These are phyloP conservation scores for Hirtodrosophila histrioides DNA, from an alignment of 2,888 invertebrate species.

Conservation along the genomic window DNA sequence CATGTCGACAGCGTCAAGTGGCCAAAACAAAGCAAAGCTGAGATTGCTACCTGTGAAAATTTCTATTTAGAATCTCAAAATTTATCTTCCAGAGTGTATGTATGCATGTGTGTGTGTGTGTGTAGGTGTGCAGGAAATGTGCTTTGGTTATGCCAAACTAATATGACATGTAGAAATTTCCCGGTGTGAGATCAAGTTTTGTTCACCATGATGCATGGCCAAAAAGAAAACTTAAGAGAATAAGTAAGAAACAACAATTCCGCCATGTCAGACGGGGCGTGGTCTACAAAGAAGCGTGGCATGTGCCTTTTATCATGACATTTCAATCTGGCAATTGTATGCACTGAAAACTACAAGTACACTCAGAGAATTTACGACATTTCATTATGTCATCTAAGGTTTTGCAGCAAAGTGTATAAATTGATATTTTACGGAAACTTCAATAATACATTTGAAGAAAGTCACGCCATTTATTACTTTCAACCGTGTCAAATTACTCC, in stretches of 20 bases:
- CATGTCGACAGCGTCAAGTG: constrained; percentile 53
- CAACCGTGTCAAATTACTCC: no score
- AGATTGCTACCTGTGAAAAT: constrained; percentile 54
- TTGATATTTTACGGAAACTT: no score
- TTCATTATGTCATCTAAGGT: no score
- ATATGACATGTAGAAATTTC: constrained; percentile 45
- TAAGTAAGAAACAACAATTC: constrained; percentile 45
- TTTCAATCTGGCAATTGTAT: constrained; percentile 61
- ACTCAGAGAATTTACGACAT: no score
- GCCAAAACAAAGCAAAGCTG: constrained; percentile 27
- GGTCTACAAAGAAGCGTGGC: constrained; percentile 51
- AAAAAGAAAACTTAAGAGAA: constrained; percentile 20
- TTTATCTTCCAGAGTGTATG: constrained; percentile 8
- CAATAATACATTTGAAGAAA: no score
- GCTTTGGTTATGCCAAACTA: constrained; percentile 57
- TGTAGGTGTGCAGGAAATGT: constrained; percentile 60
- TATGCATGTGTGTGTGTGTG: constrained; percentile 1
- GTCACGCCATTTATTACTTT: no score
- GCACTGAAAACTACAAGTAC: constrained; percentile 31
- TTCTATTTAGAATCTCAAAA: constrained; percentile 9
- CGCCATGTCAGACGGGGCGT: constrained; percentile 45
- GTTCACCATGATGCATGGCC: constrained; percentile 52
- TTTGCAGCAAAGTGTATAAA: no score
- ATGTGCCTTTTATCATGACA: constrained; percentile 68
- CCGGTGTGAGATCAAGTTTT: constrained; percentile 35